Evolutionary conservation across 2,113 vertebrate genomes (phyloP), one percentile per base, ranked within the genome.

Genomic region (Tonatia bakeri): DNA sequence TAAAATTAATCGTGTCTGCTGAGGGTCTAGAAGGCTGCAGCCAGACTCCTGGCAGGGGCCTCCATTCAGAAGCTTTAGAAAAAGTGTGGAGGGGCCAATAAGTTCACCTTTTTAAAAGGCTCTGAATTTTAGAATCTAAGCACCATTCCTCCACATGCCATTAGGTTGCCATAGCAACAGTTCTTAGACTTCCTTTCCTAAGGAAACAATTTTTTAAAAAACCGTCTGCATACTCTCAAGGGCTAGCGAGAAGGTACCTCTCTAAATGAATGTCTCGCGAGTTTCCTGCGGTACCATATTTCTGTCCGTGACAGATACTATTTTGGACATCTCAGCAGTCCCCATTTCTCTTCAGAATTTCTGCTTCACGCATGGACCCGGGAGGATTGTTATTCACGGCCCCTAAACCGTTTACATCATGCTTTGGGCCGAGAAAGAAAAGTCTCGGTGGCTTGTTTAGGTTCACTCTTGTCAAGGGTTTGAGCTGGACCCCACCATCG

Each of bases 141-240:
- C 56, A 92, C 77, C 54, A 26, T 80, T 94, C 69, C 73, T 94
- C 75, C 77, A 89, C 96, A 79, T 72, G 56, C 75, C 28, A 47
- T 80, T 94, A n/a, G 61, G 95, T 96, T 97, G 38, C 61, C 86
- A 94, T 67, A 80, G 93, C 88, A 90, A 97, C 88, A 19, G 26
- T 81, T 90, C 67, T 83, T 90, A 84, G 24, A 77, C 54, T 75
- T 79, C 19, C 47, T 69, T 40, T 85, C 90, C 43, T 52, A 38
- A 89, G 50, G 67, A 86, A 91, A 89, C 0, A 72, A 43, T 70
- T 87, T 56, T 64, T 90, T 75, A 61, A 61, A 12, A 92, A 91
- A 85, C 50, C 43, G 11, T 45, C 94, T 45, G 59, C 70, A 38
- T 59, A 77, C 28, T 59, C 65, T 2, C 40, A 77, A 94, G 75